Conservation (phyloP, 2,113 vertebrate species). For the Synchiropus splendidus region DNA sequence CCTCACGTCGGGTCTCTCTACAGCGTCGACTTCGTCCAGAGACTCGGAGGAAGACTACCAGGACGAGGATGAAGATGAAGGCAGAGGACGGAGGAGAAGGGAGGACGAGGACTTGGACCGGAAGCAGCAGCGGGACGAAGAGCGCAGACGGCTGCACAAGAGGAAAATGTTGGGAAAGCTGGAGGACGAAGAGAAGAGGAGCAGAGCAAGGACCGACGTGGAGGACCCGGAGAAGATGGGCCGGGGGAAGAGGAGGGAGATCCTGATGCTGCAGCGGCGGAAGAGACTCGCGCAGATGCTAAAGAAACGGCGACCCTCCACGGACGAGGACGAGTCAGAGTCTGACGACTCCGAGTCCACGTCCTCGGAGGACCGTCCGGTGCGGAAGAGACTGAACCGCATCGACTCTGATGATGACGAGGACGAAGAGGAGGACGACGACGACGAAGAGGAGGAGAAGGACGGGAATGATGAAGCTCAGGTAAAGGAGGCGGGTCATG, state of each 20-base stretch:
- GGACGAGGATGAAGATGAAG: conserved; percentile 28
- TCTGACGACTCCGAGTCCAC: conserved; percentile 52
- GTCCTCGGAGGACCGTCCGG: conserved; percentile 66
- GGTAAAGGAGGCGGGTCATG: conserved; percentile 65
- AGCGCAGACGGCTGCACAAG: conserved; percentile 46
- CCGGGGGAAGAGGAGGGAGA: conserved; percentile 58
- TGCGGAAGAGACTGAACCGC: conserved; percentile 83
- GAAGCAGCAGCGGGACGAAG: conserved; percentile 48
- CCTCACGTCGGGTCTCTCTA: not conserved
- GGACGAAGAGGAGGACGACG: conserved; percentile 43
- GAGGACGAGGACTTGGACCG: conserved; percentile 64
- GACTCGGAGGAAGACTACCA: conserved; percentile 72
- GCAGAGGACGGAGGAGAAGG: conserved; percentile 25
- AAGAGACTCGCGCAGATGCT: conserved; percentile 50
- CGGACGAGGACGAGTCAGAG: conserved; percentile 49
- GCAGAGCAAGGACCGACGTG: conserved; percentile 57
- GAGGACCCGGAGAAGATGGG: conserved; percentile 51
- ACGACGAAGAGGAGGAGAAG: conserved; percentile 12
- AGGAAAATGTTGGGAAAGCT: conserved; percentile 22
- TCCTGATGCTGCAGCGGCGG: conserved; percentile 46
- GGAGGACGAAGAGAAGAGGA: conserved; percentile 25
- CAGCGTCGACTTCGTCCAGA: conserved; percentile 54
- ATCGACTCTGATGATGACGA: conserved; percentile 85
- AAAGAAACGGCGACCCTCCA: conserved; percentile 56
- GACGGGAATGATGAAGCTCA: conserved; percentile 77